A percentile compares a stretch with the other conserved stretches of the same genome.
Conservation (phyloP, 1,140 invertebrate genomes). For the Paraescarpia echinospica region DNA sequence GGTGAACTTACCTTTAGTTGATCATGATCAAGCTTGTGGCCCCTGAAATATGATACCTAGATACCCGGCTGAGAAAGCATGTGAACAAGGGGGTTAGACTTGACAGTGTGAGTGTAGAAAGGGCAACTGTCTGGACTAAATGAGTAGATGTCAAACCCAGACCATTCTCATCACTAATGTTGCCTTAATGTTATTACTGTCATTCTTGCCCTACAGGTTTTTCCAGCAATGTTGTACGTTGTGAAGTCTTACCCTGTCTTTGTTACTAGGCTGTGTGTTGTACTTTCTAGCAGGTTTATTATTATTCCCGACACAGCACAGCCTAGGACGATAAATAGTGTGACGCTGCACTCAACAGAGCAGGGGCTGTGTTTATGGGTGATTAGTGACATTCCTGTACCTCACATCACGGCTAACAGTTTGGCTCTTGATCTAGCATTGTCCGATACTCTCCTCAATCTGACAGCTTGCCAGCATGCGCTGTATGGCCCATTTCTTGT, state of each 20-base stretch:
- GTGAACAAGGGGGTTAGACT: neutral
- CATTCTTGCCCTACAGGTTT: neutral
- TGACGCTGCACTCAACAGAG: neutral
- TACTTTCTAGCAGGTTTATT: neutral
- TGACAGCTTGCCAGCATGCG: neutral
- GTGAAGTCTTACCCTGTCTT: too few relatives aligned
- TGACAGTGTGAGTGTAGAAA: neutral
- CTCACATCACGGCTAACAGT: neutral
- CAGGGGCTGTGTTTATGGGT: neutral
- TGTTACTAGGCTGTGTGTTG: neutral
- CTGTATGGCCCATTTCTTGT: neutral
- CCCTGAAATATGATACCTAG: too few relatives aligned
- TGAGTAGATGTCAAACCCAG: neutral
- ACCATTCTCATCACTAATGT: neutral
- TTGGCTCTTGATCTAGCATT: neutral
- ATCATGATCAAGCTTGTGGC: too few relatives aligned
- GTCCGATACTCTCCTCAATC: neutral
- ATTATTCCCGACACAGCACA: neutral
- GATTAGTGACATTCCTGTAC: neutral
- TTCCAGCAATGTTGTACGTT: neutral
- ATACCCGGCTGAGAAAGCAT: too few relatives aligned
- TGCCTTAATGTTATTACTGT: neutral
- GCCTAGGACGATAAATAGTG: neutral
- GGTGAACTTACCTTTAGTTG: too few relatives aligned
- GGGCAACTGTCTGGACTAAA: neutral